Percentiles rank a stretch among this genome's conserved stretches.
Conservation (phyloP, 2,113 vertebrate species). For the Chrysemys picta region DNA sequence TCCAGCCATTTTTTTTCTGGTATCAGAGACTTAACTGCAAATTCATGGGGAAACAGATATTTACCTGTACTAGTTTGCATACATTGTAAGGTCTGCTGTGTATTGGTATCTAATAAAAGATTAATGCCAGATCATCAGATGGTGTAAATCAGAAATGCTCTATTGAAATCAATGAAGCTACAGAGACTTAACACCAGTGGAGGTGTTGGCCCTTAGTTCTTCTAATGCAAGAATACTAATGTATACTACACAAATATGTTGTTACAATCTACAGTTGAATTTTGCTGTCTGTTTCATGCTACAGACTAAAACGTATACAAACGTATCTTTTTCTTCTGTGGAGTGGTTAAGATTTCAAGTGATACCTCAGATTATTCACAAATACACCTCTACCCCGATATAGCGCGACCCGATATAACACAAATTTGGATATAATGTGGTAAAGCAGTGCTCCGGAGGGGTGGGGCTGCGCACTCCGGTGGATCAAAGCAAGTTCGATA, state of each 20-base stretch:
- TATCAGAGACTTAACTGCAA: background rate
- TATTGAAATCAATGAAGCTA: background rate
- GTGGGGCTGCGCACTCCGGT: too few species aligned
- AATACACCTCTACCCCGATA: background rate
- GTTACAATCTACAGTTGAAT: background rate
- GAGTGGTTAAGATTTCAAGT: background rate
- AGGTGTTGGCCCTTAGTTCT: background rate
- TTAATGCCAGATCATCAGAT: background rate
- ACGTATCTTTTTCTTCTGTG: background rate
- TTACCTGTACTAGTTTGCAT: too few species aligned
- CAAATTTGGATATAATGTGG: too few species aligned
- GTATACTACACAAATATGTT: background rate
- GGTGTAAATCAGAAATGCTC: background rate
- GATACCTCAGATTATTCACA: background rate
- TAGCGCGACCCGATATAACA: too few species aligned
- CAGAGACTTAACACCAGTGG: background rate
- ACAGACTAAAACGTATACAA: background rate
- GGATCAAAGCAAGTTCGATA: too few species aligned
- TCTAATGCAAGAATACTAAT: background rate
- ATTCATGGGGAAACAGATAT: too few species aligned
- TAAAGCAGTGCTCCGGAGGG: too few species aligned
- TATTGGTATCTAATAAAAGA: background rate
- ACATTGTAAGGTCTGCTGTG: too few species aligned
- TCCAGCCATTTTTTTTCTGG: background rate
- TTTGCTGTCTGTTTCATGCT: background rate